These are phyloP conservation scores for Zaprionus taronus DNA, from an alignment of 1,140 invertebrate genomes.

Conservation along the genomic window DNA sequence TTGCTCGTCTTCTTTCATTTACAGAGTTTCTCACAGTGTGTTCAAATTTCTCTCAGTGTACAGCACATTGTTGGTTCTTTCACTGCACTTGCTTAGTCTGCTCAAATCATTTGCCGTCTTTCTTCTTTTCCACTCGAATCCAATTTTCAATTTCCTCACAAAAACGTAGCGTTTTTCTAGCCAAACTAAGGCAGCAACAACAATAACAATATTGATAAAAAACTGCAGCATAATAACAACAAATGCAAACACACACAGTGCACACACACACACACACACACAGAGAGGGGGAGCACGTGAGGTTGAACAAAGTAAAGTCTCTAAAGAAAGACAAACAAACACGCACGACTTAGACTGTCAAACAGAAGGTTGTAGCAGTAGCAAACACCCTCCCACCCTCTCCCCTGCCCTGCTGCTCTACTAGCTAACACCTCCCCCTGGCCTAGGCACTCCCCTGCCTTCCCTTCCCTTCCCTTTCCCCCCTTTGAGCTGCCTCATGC, in stretches of 20 bases:
- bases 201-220: constrained; percentile 66
- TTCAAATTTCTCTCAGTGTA: constrained; percentile 3
- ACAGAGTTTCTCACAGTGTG: background rate
- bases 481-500: constrained; percentile 26
- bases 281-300: constrained; percentile 56
- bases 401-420: constrained; percentile 9
- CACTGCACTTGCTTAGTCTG: background rate
- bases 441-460: background rate
- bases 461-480: background rate
- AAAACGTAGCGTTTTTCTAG: constrained; percentile 49
- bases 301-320: constrained; percentile 32
- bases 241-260: constrained; percentile 62
- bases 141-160: constrained; percentile 46
- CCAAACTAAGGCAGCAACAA: constrained; percentile 35
- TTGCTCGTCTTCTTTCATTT: background rate
- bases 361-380: constrained; percentile 22
- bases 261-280: constrained; percentile 34
- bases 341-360: constrained; percentile 60
- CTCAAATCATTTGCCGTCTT: constrained; percentile 27
- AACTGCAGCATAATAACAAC: constrained; percentile 60
- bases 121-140: constrained; percentile 31
- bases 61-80: too few species aligned
- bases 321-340: constrained; percentile 69
- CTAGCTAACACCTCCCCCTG: constrained; percentile 10
- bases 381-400: background rate